Percentiles rank a stretch among this genome's conserved stretches.
Conservation (phyloP, 2,797 vertebrate species). For the Australoheros facetus region DNA sequence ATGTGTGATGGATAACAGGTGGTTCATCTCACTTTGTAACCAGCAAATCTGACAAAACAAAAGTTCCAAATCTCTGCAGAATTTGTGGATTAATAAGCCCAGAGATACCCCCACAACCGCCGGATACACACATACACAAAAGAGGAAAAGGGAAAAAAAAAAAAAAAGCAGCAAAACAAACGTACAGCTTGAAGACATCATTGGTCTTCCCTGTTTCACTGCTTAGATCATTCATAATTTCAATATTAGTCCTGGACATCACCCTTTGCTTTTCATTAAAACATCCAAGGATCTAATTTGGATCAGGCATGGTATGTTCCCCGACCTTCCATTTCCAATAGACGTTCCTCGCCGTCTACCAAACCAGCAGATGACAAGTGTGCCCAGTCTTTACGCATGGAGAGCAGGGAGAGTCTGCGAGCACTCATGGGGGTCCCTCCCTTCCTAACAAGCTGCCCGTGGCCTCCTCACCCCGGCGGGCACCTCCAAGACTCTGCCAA, state of each 20-base stretch:
- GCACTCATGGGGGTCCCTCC: constrained; percentile 54
- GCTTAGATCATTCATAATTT: neutral
- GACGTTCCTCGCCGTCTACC: constrained; percentile 32
- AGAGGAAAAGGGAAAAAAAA: neutral
- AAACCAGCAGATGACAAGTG: constrained; percentile 45
- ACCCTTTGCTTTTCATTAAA: constrained; percentile 7
- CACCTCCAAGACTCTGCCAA: constrained; percentile 63
- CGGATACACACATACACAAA: no score
- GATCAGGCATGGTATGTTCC: constrained; percentile 11
- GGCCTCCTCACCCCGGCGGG: constrained; percentile 63
- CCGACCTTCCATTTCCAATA: constrained; percentile 19
- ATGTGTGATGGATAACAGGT: neutral
- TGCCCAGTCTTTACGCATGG: constrained; percentile 65
- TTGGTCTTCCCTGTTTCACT: neutral
- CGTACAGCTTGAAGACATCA: neutral
- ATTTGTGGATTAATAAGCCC: neutral
- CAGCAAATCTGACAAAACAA: neutral
- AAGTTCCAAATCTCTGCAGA: neutral
- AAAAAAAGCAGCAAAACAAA: neutral
- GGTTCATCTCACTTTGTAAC: neutral
- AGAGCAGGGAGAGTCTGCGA: constrained; percentile 52
- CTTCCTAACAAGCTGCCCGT: constrained; percentile 43
- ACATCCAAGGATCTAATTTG: constrained; percentile 14
- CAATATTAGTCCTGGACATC: constrained; percentile 2
- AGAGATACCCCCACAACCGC: neutral